Evolutionary conservation across 2,888 invertebrate species (phyloP), one percentile per base, ranked within the genome.

Genomic region (Balanococcus diminutus): DNA sequence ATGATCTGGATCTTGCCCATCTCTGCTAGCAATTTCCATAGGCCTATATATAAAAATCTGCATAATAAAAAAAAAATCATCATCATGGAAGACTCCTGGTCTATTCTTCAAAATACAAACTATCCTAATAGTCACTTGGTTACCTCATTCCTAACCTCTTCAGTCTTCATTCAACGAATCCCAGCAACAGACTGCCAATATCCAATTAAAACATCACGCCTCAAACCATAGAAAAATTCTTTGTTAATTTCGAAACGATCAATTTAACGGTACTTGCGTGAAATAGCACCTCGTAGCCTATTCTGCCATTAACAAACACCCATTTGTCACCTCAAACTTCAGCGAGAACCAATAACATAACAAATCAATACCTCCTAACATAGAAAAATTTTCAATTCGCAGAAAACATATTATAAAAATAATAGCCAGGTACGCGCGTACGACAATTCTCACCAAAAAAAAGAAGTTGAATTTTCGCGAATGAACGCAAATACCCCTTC

Each of bases 211-310:
- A 67, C 61, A 28, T 14, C 28, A 67, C 22, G 14, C 61, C 3
- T 8, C 14, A 51, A 3, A 25, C 25, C 61, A 14, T 67, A 11
- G 25, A 14, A 67, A 67, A 67, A 28, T 28, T 67, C 61, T 25
- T 67, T 67, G 19, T 67, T 67, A 67, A 67, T 67, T 67, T 67
- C 28, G 28, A 67, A 67, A 67, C 25, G 61, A 67, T 67, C 61
- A 67, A 67, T 67, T 67, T 67, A 67, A 67, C 61, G 61, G 61
- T 67, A 67, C 61, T 67, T 11, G 61, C 11, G 61, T 28, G 25
- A 28, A 67, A 67, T 67, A 51, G 51, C 19, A 67, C 61, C 61
- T 67, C 61, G 28, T 67, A 22, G 28, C 11, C 11, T 25, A 67
- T 28, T 67, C 28, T 25, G 2, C 61, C 61, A 67, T 67, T 67